A percentile compares a stretch with the other conserved stretches of the same genome.
Evolutionary conservation across 2,797 vertebrate genomes (phyloP).

Genomic region (Crenichthys baileyi): DNA sequence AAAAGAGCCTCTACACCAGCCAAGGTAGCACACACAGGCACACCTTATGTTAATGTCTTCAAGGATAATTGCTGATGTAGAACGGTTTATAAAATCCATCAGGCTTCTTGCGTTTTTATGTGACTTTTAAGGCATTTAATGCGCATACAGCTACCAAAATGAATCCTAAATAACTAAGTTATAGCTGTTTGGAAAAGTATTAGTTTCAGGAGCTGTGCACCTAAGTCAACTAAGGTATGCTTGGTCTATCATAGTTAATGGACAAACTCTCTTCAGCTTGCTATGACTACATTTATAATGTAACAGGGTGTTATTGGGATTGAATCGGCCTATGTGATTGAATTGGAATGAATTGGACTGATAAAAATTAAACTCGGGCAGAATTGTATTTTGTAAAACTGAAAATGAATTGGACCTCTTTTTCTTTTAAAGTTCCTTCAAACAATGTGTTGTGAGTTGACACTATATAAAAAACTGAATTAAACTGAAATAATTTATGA

Average conservation of each 20-base stretch:
- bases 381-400: no score
- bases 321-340: not conserved
- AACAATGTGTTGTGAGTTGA: not conserved
- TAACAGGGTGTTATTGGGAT: not conserved
- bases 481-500: not conserved
- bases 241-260: not conserved
- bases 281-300: not conserved
- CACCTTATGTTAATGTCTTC: constrained; percentile 13
- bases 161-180: not conserved
- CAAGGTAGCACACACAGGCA: constrained; percentile 71
- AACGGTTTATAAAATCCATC: constrained; percentile 34
- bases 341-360: not conserved
- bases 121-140: constrained; percentile 17
- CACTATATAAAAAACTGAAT: not conserved
- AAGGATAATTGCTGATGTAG: constrained; percentile 32
- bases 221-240: no score
- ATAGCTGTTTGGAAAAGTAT: not conserved
- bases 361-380: no score
- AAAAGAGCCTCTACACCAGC: constrained; percentile 86
- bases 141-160: not conserved
- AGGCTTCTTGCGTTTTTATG: constrained; percentile 24
- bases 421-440: not conserved
- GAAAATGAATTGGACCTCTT: not conserved
- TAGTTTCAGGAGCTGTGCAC: not conserved
- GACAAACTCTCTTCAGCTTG: not conserved